Base-by-base conservation (phyloP, 2,113 vertebrate genomes). In the Sinocyclocheilus grahami region DNA sequence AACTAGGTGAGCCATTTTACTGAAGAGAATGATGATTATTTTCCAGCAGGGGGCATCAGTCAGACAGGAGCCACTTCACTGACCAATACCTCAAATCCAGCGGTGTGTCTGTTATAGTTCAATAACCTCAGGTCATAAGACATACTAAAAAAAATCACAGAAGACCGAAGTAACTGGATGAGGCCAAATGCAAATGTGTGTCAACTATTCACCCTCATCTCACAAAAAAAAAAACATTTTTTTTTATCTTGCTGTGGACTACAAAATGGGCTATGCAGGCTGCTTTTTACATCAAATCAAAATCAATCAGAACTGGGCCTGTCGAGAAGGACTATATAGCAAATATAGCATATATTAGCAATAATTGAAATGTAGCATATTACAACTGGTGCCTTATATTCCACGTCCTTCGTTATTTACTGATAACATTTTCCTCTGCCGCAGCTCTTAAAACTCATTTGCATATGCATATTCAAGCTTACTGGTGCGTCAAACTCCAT, bases 1-100 rank as follows among this genome's bases (percentile, higher is more conserved):
- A 51, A 51, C 12, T 51, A 51, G 3, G 12, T 51, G 48, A 51
- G 5, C 24, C 12, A 51, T 67, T 69, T 69, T 18, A 69, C 30
- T 67, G 5, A 67, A 33, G 27, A 67, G 27, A 6, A 55, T 58
- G 27, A 12, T 58, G 0, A 11, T 33, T 78, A 78, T 55, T 55
- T 58, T 27, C 53, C 76, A 78, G 51, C 76, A 78, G 76, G 51
- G 76, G 76, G 27, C 76, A 22, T 30, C 4, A 58, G 24, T 33
- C 51, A 55, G 16, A 78, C 69, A 72, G 16, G 69, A 72, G 69
- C 69, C 16, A 16, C 69, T 39, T 33, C 27, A 51, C 71, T 74
- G 39, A n/a, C 9, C 67, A 39, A n/a, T 22, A 33, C 5, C 8
- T 20, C 14, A 30, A 22, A 77, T 53, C 75, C 24, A 77, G 48